Evolutionary conservation across 2,888 invertebrate genomes (phyloP).

Genomic region (Amorpha juglandis): DNA sequence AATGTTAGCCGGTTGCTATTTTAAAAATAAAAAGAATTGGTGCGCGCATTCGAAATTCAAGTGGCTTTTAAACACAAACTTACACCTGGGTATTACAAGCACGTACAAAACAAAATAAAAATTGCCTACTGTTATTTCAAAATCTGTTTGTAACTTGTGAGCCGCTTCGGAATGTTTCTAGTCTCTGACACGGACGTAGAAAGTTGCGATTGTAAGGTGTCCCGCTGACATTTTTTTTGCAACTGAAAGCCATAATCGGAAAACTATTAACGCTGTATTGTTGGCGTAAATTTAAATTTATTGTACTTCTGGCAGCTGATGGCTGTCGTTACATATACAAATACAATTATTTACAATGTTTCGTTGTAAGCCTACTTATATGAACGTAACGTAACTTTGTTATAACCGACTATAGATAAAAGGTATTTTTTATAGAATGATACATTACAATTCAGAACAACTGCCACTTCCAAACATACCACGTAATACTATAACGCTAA

Average conservation of each 20-base stretch:
- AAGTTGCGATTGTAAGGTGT: constrained; percentile 31
- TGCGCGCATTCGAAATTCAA: constrained; percentile 43
- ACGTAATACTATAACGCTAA: too few relatives aligned
- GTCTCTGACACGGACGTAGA: constrained; percentile 35
- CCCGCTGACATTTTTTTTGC: constrained; percentile 45
- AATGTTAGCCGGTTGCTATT: constrained; percentile 17
- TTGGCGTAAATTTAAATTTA: constrained; percentile 39
- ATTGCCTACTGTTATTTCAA: constrained; percentile 18
- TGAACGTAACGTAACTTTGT: constrained; percentile 21
- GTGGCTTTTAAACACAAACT: constrained; percentile 45
- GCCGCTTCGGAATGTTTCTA: constrained; percentile 25
- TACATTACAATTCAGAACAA: too few relatives aligned
- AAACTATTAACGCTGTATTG: constrained; percentile 52
- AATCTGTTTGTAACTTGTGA: constrained; percentile 16
- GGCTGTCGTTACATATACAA: constrained; percentile 34
- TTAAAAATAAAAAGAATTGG: constrained; percentile 41
- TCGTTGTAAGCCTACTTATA: constrained; percentile 33
- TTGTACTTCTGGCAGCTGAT: constrained; percentile 46
- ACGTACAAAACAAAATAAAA: constrained; percentile 31
- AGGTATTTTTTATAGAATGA: background rate
- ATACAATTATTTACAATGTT: constrained; percentile 27
- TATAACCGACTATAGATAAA: constrained; percentile 1
- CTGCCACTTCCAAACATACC: too few relatives aligned
- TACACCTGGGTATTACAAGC: constrained; percentile 49
- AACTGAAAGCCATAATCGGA: constrained; percentile 52